These are phyloP conservation scores for Busarellus nigricollis DNA, from an alignment of 2,797 vertebrate genomes.

Conservation along the genomic window DNA sequence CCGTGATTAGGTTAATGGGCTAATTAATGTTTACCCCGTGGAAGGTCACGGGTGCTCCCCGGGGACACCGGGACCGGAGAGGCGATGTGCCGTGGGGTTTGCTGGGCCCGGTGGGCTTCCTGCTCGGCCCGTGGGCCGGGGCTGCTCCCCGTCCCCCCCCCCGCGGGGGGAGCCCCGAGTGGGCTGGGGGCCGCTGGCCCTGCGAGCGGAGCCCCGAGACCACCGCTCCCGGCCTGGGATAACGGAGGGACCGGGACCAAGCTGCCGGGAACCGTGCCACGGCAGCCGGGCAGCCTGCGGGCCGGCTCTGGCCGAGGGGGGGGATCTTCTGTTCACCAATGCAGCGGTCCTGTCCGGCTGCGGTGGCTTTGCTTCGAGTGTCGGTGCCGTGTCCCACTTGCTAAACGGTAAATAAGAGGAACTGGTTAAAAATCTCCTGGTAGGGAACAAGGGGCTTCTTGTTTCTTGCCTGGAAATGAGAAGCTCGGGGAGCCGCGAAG, in stretches of 20 bases:
- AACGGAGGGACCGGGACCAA: no score
- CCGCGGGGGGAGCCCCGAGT: background rate
- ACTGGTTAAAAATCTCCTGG: background rate
- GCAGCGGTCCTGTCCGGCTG: accelerated
- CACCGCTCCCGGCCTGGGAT: accelerated
- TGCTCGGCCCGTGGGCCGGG: background rate
- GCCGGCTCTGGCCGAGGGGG: background rate
- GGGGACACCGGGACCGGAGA: background rate
- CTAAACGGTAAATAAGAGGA: background rate
- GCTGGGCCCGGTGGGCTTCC: background rate
- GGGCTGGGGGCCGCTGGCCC: no score
- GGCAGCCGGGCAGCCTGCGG: background rate
- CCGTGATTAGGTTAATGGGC: background rate
- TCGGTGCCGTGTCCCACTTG: background rate
- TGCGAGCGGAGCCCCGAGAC: background rate
- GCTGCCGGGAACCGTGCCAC: background rate
- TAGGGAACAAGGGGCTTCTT: background rate
- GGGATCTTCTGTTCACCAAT: background rate
- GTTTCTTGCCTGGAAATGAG: background rate
- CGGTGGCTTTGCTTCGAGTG: accelerated
- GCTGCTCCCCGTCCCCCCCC: background rate
- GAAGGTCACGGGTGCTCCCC: background rate
- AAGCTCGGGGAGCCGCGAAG: background rate
- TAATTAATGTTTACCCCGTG: background rate
- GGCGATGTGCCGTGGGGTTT: background rate